Evolutionary conservation across 2,113 vertebrate species (phyloP), one percentile per base, ranked within the genome.

Genomic region (Rattus rattus): DNA sequence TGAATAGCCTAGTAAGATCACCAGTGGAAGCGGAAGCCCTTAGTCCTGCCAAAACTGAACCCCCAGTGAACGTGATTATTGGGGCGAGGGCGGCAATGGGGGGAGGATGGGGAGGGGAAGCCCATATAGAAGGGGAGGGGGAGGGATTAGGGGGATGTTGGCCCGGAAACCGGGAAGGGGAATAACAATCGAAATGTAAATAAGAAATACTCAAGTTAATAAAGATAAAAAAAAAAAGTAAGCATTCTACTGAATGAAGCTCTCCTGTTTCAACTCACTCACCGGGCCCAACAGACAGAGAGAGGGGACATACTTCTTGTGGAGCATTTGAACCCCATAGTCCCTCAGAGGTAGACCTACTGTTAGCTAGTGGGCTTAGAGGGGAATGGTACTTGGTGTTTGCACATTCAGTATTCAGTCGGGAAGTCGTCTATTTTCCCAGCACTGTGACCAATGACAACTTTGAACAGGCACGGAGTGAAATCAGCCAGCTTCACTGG

Each of bases 251-350:
- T 16, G 28, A 61, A 49, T 12, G 54, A 84, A 69, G 26, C 59
- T 63, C 7, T 14, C 7, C 56, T 13, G 7, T 0, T 2, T 20
- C 61, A 7, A 5, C 7, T 61, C 33, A 70, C n/a, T 73, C 36
- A 36, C 7, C 7, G n/a, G 43, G 28, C 52, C 54, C 17, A 67
- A 19, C 7, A 73, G 61, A 11, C 10, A 26, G 65, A 79, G 52
- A 87, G 0, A 26, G 30, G 30, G 20, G 5, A 7, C 36, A 26
- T 33, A 47, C 0, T 69, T 0, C 2, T 63, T 19, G 7, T 20
- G 7, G 61, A n/a, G 4, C 0, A 43, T 33, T 52, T 26, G 69
- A 94, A 12, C 47, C 52, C 39, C 20, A n/a, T 10, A 22, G 7
- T 43, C 61, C 13, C 0, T 0, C 17, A 9, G 33, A 88, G 4